phyloP scores from a whole-genome alignment of 2,113 vertebrate species.

The Corythornis cristatus region DNA sequence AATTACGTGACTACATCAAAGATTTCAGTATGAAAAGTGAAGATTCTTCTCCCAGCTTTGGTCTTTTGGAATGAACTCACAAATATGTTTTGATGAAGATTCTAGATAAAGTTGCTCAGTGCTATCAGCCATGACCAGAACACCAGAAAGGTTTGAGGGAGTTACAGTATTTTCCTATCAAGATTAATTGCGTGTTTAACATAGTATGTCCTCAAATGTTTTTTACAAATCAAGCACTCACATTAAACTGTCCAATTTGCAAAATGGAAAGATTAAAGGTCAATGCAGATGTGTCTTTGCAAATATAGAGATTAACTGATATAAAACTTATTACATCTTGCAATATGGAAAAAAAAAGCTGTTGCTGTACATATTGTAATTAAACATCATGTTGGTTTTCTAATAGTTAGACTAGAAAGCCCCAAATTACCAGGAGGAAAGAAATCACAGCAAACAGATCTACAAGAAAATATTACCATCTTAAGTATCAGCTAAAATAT shows the following conservation, averaged over 20 bases:
- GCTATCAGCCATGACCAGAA: neutral
- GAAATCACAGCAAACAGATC: conserved; percentile 36
- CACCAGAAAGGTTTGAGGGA: neutral
- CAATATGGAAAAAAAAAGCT: neutral
- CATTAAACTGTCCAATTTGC: neutral
- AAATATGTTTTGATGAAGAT: conserved; percentile 16
- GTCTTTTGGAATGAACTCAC: conserved; percentile 21
- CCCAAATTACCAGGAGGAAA: conserved; percentile 40
- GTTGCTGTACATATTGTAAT: conserved; percentile 49
- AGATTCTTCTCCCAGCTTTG: neutral
- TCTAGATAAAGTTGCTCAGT: neutral
- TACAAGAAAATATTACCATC: conserved; percentile 41
- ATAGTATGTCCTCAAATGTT: neutral
- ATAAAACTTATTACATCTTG: neutral
- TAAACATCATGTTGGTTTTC: conserved; percentile 57
- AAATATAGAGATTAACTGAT: neutral
- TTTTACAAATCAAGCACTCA: neutral
- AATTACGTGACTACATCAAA: conserved; percentile 40
- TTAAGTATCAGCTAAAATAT: conserved; percentile 41
- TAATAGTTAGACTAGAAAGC: conserved; percentile 47
- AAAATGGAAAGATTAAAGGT: neutral
- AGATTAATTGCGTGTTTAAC: neutral
- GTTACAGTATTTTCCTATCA: neutral
- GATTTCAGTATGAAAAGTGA: neutral
- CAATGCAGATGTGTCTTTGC: neutral